phyloP scores from a whole-genome alignment of 2,113 vertebrate genomes.

The Pavo muticus region DNA sequence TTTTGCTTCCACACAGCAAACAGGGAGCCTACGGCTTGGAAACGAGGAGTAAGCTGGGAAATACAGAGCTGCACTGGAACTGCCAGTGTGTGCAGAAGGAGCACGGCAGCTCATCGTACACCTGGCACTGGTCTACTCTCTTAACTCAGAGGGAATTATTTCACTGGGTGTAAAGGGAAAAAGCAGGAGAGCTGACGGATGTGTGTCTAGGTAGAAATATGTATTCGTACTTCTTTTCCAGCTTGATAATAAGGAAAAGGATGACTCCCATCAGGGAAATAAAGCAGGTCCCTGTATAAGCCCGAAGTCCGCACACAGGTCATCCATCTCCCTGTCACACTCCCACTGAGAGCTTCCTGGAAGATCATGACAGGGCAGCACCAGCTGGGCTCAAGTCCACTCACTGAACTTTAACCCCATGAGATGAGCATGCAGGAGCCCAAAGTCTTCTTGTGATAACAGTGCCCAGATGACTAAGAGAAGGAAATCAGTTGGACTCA shows the following conservation, averaged over 20 bases:
- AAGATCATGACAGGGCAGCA: neutral
- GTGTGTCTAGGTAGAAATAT: neutral
- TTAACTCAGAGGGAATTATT: neutral
- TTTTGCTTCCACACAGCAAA: neutral
- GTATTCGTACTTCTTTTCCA: neutral
- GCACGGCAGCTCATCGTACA: accelerated
- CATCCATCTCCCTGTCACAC: neutral
- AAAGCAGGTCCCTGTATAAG: neutral
- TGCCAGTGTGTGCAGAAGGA: neutral
- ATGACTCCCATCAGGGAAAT: neutral
- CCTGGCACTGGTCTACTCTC: neutral
- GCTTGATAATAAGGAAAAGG: neutral
- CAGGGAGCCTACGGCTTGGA: neutral
- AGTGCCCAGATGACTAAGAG: neutral
- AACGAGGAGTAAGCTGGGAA: neutral
- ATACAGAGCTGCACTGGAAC: accelerated
- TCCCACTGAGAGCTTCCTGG: neutral
- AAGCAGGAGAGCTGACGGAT: neutral
- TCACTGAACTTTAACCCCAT: neutral
- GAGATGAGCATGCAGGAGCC: neutral
- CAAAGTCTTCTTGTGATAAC: neutral
- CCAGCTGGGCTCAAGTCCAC: neutral
- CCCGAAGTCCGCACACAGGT: neutral
- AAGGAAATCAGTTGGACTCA: neutral
- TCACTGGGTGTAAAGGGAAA: neutral